These are phyloP conservation scores for Sylvietta virens DNA, from an alignment of 2,113 vertebrate genomes.

Conservation along the genomic window DNA sequence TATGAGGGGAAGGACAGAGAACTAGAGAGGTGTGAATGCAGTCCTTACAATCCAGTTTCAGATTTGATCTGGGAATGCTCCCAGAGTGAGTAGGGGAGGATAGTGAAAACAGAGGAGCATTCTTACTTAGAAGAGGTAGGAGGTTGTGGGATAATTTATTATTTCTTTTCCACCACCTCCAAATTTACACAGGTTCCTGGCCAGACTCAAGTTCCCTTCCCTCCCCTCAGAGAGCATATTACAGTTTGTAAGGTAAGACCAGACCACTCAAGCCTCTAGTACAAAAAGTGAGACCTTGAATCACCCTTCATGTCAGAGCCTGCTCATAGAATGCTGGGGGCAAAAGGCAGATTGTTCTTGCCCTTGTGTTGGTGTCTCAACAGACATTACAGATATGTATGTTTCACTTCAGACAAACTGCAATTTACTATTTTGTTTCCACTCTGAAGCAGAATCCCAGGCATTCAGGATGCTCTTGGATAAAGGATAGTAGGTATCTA, in stretches of 20 bases:
- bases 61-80: not conserved
- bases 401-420: slow-evolving; percentile 34
- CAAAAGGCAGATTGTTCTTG: not conserved
- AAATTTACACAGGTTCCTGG: not conserved
- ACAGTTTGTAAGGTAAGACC: not conserved
- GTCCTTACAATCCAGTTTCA: slow-evolving; percentile 18
- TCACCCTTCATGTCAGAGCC: not conserved
- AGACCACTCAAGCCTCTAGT: not conserved
- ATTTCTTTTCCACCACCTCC: not conserved
- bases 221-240: not conserved
- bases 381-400: not conserved
- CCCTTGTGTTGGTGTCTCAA: not conserved
- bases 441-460: slow-evolving; percentile 44
- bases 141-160: not conserved
- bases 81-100: not conserved
- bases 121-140: not conserved
- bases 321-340: not conserved
- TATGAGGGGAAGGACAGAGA: not conserved
- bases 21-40: not conserved
- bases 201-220: not conserved
- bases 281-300: not conserved
- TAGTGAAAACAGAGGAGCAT: not conserved
- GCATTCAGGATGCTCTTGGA: not conserved
- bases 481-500: not conserved
- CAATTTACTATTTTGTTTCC: slow-evolving; percentile 20